A percentile compares a stretch with the other conserved stretches of the same genome.
Conservation (phyloP, 2,797 vertebrate species). For the Hypotaenidia okinawae region DNA sequence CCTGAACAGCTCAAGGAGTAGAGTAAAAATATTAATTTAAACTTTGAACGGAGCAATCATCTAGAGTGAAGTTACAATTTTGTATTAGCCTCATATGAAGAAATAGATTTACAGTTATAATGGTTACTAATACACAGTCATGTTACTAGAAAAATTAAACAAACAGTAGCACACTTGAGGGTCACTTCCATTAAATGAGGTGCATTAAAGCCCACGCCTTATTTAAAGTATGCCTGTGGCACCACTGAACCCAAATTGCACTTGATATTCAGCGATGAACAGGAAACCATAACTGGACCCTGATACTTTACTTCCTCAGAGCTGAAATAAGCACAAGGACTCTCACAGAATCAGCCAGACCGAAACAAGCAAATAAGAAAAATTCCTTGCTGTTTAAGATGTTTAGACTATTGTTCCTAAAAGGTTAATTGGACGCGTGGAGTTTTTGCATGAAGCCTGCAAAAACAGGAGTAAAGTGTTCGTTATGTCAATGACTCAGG, state of each 20-base stretch:
- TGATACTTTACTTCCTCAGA: not conserved
- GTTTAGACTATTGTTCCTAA: not conserved
- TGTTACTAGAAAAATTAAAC: not conserved
- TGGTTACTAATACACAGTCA: not conserved
- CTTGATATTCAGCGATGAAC: not conserved
- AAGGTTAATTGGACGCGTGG: not conserved
- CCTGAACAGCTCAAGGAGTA: not conserved
- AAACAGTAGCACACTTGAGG: not conserved
- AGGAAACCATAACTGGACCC: not conserved
- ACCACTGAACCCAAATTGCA: not conserved
- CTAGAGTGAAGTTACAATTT: not conserved
- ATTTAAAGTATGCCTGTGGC: not conserved
- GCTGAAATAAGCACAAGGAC: not conserved
- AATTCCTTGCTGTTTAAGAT: not conserved
- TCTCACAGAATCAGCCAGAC: not conserved
- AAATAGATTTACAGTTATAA: not conserved
- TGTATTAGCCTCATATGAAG: not conserved
- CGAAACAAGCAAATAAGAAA: not conserved
- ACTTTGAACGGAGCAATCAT: not conserved
- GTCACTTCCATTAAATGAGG: not conserved
- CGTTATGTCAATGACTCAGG: not conserved
- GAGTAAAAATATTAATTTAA: not conserved
- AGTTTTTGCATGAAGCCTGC: not conserved
- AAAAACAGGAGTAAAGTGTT: not conserved
- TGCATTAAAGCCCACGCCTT: not conserved